Base-by-base conservation (phyloP, 1,140 invertebrate species). In the Drosophila pruinosa region DNA sequence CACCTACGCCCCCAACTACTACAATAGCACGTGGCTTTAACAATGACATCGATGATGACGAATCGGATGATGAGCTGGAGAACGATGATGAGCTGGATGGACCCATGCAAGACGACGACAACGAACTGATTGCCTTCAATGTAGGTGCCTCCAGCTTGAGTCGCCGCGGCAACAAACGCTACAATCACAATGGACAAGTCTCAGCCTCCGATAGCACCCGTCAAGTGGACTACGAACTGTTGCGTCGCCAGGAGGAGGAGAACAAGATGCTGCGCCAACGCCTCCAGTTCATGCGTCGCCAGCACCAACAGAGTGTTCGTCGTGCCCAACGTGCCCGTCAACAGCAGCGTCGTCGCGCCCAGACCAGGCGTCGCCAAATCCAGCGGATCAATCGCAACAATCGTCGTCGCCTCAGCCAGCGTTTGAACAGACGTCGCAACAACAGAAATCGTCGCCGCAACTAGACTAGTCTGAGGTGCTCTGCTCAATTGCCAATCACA, bases 201-300 rank as follows among this genome's bases (percentile, higher is more conserved):
- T 4, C 36, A 24, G 6, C 1, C n/a, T 41, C 0, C 1, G 24
- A 2, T 3, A 38, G 3, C 6, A 19, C 65, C 0, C 36, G 73
- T 4, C 22, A 58, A 6, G 47, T 36, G 10, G 77, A 80, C 15
- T 45, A 62, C 10, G 81, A 83, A 17, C 7, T 86, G 4, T 73
- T 86, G 5, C 76, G 77, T 2, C 73, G 77, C 4, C 64, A 86
- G 53, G 10, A 73, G 64, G 73, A 85, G 1, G 8, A 48, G 38
- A 65, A 72, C 53, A 72, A 72, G 47, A 21, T 19, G 15, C 63
- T 67, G 4, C 69, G 69, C 19, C 26, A 67, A 2, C 53, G 31
- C 31, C 48, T 67, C 12, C 8, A 28, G n/a, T 3, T 5, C 3
- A 17, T 68, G n/a, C 63, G 48, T 5, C 17, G 17, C 15, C 47